Percentiles rank a stretch among this genome's conserved stretches.
phyloP scores from a whole-genome alignment of 2,113 vertebrate genomes.

The Corythoichthys intestinalis region DNA sequence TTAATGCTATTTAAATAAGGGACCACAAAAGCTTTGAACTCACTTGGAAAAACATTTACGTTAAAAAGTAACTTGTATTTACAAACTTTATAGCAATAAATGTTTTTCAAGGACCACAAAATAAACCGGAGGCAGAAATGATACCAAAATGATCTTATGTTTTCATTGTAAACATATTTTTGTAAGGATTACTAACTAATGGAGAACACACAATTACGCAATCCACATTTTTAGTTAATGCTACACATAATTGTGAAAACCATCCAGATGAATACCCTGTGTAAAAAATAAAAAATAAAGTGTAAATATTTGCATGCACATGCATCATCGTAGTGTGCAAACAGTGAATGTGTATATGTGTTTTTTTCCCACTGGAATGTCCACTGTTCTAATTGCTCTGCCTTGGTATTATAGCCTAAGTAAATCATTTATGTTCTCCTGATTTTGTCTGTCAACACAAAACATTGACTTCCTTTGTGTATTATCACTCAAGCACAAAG shows the following conservation, averaged over 20 bases:
- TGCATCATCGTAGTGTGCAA: background rate
- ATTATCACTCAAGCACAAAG: slow-evolving; percentile 44
- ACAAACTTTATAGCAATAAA: slow-evolving; percentile 4
- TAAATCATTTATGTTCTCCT: slow-evolving; percentile 63
- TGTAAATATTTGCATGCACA: slow-evolving; percentile 10
- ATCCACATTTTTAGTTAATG: slow-evolving; percentile 51
- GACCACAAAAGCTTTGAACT: slow-evolving; percentile 25
- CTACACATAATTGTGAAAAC: slow-evolving; percentile 23
- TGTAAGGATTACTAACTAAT: slow-evolving; percentile 35
- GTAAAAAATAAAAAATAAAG: background rate
- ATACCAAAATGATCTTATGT: background rate
- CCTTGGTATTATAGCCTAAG: slow-evolving; percentile 42
- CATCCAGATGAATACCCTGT: background rate
- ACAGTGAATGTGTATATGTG: background rate
- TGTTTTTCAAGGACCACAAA: background rate
- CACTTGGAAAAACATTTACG: slow-evolving; percentile 23
- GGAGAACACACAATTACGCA: slow-evolving; percentile 41
- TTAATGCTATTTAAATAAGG: slow-evolving; percentile 48
- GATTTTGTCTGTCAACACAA: slow-evolving; percentile 49
- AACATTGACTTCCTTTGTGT: slow-evolving; percentile 66
- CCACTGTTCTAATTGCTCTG: slow-evolving; percentile 23
- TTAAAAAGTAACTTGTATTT: slow-evolving; percentile 17
- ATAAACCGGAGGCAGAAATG: background rate
- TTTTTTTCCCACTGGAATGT: slow-evolving; percentile 23
- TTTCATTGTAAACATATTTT: slow-evolving; percentile 3